A percentile compares a stretch with the other conserved stretches of the same genome.
phyloP scores from a whole-genome alignment of 1,140 invertebrate species.

The Rhopalosiphum maidis region DNA sequence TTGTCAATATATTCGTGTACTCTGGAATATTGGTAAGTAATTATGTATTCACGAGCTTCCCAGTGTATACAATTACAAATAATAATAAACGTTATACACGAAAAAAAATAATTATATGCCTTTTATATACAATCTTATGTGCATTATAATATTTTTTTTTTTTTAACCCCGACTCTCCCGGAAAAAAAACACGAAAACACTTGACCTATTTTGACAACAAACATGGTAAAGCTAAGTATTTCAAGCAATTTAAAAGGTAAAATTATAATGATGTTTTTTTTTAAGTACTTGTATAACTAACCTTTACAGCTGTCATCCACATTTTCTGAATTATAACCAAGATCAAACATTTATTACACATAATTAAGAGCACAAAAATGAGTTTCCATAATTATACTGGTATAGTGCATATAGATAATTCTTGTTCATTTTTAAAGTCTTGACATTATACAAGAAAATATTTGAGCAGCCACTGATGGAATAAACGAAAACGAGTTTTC shows the following conservation, averaged over 20 bases:
- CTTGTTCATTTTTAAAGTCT: not conserved
- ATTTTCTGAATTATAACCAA: constrained; percentile 1
- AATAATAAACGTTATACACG: not conserved
- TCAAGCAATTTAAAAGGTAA: constrained; percentile 1
- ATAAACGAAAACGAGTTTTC: not conserved
- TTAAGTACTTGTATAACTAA: not conserved
- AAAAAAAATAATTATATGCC: not conserved
- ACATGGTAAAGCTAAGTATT: not conserved
- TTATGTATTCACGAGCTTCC: not conserved
- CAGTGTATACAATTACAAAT: not conserved
- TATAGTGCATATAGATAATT: not conserved
- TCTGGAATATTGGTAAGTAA: not conserved
- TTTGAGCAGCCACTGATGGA: no score
- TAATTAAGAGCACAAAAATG: not conserved
- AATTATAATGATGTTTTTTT: constrained; percentile 36
- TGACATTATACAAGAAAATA: not conserved
- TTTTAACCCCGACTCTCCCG: not conserved
- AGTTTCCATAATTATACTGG: not conserved
- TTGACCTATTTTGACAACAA: constrained; percentile 18
- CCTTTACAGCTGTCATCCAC: constrained; percentile 7
- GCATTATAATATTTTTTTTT: not conserved
- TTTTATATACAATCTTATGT: not conserved
- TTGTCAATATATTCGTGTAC: not conserved
- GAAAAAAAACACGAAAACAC: not conserved
- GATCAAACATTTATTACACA: constrained; percentile 10